Percentiles rank a stretch among this genome's conserved stretches.
phyloP scores from a whole-genome alignment of 2,888 invertebrate species.

The Drosophila pseudotalamancana region DNA sequence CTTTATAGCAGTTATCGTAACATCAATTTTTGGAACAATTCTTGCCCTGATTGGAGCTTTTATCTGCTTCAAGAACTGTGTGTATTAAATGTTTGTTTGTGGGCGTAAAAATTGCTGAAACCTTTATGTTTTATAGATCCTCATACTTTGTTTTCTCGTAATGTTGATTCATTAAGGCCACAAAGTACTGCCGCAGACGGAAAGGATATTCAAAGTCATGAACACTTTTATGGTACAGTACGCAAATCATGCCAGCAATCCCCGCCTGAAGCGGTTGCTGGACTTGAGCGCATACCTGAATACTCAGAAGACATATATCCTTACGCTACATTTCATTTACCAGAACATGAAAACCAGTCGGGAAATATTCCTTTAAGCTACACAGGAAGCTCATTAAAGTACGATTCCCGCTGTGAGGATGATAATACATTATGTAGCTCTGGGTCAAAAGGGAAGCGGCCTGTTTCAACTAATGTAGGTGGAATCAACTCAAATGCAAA shows the following conservation, averaged over 20 bases:
- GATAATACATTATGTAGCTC: slow-evolving; percentile 71
- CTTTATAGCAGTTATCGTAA: slow-evolving; percentile 81
- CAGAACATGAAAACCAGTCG: slow-evolving; percentile 86
- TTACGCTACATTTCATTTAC: slow-evolving; percentile 87
- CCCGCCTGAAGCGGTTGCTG: slow-evolving; percentile 81
- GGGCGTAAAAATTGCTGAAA: background rate
- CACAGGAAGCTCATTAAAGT: slow-evolving; percentile 75
- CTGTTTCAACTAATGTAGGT: slow-evolving; percentile 56
- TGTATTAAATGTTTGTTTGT: slow-evolving; percentile 60
- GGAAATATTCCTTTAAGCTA: slow-evolving; percentile 84
- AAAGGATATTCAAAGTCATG: slow-evolving; percentile 84
- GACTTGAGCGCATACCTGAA: slow-evolving; percentile 86
- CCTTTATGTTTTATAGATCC: slow-evolving; percentile 64
- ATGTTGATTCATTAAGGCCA: slow-evolving; percentile 74
- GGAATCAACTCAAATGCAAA: slow-evolving; percentile 59
- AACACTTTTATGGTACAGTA: slow-evolving; percentile 86
- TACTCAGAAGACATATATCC: slow-evolving; percentile 87
- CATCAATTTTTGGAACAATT: slow-evolving; percentile 85
- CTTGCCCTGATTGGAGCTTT: slow-evolving; percentile 86
- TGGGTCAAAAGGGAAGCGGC: slow-evolving; percentile 72
- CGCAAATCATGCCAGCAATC: slow-evolving; percentile 85
- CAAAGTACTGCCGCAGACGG: slow-evolving; percentile 51
- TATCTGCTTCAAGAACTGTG: slow-evolving; percentile 86
- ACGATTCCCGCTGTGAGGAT: slow-evolving; percentile 76
- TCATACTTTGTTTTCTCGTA: slow-evolving; percentile 72